A percentile compares a stretch with the other conserved stretches of the same genome.
Evolutionary conservation across 2,888 invertebrate genomes (phyloP).

Genomic region (Heliconius cydno): DNA sequence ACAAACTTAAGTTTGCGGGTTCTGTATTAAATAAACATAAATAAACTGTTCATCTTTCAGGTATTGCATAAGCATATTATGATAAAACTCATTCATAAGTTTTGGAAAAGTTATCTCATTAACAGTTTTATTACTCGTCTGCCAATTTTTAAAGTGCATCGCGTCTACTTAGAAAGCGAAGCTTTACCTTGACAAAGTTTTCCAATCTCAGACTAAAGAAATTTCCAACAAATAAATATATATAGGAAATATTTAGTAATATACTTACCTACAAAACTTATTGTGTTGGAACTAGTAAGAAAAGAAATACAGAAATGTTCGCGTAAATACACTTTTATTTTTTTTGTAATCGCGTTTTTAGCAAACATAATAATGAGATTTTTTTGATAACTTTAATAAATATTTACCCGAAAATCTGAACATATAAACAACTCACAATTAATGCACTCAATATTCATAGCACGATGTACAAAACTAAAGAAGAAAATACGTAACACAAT

Average conservation of each 20-base stretch:
- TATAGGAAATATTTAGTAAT: not conserved
- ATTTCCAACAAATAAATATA: conserved; percentile 10
- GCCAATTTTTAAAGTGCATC: conserved; percentile 24
- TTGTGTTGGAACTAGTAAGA: not conserved
- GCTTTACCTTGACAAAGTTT: conserved; percentile 8
- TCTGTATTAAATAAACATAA: too few relatives aligned
- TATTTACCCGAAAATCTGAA: not conserved
- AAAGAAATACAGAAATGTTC: too few relatives aligned
- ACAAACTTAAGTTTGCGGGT: too few relatives aligned
- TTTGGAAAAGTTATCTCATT: conserved; percentile 6
- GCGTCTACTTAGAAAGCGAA: conserved; percentile 22
- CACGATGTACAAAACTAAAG: not conserved
- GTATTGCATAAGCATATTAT: not conserved
- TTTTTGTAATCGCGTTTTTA: too few relatives aligned
- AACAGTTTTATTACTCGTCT: conserved; percentile 8
- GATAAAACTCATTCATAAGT: not conserved
- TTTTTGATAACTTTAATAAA: too few relatives aligned
- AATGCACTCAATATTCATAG: conserved; percentile 10
- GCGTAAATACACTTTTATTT: too few relatives aligned
- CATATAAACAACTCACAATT: conserved; percentile 11
- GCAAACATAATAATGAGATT: too few relatives aligned
- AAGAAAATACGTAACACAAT: conserved; percentile 5
- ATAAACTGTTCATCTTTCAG: not conserved
- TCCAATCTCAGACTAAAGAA: conserved; percentile 18
- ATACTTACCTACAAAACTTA: not conserved